Evolutionary conservation across 2,888 invertebrate species (phyloP), one percentile per base, ranked within the genome.

Genomic region (Lycophotia porphyrea): DNA sequence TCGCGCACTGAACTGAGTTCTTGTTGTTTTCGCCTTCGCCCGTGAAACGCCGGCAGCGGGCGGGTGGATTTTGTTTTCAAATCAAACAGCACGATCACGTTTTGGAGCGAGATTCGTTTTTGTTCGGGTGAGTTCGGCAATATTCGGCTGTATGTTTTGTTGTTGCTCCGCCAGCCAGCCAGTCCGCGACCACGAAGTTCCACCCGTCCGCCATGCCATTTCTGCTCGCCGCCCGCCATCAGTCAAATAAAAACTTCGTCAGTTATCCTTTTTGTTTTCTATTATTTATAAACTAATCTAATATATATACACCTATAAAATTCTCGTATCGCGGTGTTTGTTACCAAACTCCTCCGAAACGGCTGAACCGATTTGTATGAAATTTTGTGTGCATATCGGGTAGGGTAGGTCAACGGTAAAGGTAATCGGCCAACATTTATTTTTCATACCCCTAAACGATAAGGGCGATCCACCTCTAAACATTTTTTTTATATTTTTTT

Each of bases 1-100:
- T 96, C 95, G 96, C 96, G 96, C 95, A 97, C 97, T 97, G 96
- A 94, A 90, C 92, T 88, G 81, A 89, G 86, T 86, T 78, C 88
- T 90, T 91, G 90, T 85, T 84, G 84, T 86, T 80, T 81, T 88
- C 79, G 88, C 85, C 85, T 87, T 86, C 88, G 88, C 86, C 86
- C 87, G 84, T 88, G 87, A 88, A 88, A 88, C 88, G 85, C 88
- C 88, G 88, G 88, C 87, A 87, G 87, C 87, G 88, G 84, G 87
- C 87, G 87, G 91, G 92, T 93, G 93, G 88, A 93, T 94, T 95
- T 95, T 95, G 93, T 95, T 95, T 95, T 95, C 94, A 95, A 95
- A 95, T 94, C 94, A 95, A 94, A 95, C 93, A 94, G 91, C 92
- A 88, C 93, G 93, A 94, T 94, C 94, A 95, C 94, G 94, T 94